Percentiles rank a stretch among this genome's conserved stretches.
These are phyloP conservation scores for Uria lomvia DNA, from an alignment of 2,113 vertebrate genomes.

Conservation along the genomic window DNA sequence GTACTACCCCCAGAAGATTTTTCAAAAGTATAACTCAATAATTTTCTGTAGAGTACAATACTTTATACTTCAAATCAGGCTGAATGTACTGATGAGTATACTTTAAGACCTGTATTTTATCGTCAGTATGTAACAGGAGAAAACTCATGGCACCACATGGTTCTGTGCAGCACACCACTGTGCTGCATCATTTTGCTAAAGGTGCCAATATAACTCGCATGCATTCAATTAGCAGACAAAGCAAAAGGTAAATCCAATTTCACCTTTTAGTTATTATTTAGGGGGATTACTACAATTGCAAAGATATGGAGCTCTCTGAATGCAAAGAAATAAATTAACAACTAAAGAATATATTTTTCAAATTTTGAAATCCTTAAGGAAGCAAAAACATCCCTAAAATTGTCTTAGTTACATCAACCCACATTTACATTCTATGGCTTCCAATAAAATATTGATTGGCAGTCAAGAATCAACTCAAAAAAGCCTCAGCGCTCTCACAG, in stretches of 20 bases:
- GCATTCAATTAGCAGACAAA: not conserved
- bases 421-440: not conserved
- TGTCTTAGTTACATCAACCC: not conserved
- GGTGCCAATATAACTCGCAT: not conserved
- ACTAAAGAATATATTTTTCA: not conserved
- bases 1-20: not conserved
- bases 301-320: not conserved
- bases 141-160: not conserved
- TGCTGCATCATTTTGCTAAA: not conserved
- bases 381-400: not conserved
- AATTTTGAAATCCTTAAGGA: not conserved
- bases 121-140: not conserved
- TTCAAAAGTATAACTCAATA: not conserved
- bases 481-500: not conserved
- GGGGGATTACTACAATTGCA: not conserved
- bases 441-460: not conserved
- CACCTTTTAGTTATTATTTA: not conserved
- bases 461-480: not conserved
- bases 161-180: not conserved
- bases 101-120: not conserved
- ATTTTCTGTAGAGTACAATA: not conserved
- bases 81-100: not conserved
- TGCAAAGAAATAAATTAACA: not conserved
- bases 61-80: not conserved
- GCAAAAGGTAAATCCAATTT: not conserved